phyloP scores from a whole-genome alignment of 2,113 vertebrate species.

The Pterocles burchelli region DNA sequence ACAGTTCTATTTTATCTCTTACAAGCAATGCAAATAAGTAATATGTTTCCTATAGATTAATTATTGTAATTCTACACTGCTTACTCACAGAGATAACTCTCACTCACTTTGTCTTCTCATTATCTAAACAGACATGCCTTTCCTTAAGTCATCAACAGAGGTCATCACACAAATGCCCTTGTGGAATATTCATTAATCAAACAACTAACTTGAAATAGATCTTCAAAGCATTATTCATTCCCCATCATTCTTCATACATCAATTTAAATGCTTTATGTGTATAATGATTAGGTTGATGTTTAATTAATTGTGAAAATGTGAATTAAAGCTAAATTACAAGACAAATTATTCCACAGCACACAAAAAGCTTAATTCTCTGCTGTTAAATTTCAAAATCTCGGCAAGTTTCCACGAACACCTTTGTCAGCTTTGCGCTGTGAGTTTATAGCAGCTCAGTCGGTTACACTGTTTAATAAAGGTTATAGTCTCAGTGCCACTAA shows the following conservation, averaged over 20 bases:
- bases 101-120: conserved; percentile 76
- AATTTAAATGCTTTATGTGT: conserved; percentile 79
- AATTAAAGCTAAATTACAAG: conserved; percentile 78
- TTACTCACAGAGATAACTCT: conserved; percentile 66
- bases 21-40: conserved; percentile 64
- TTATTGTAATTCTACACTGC: conserved; percentile 66
- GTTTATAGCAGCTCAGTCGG: neutral
- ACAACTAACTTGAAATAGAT: conserved; percentile 82
- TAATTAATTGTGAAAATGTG: conserved; percentile 85
- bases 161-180: conserved; percentile 80
- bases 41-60: conserved; percentile 73
- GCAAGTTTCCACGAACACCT: conserved; percentile 23
- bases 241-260: conserved; percentile 76
- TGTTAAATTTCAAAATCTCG: neutral
- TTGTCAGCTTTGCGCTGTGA: neutral
- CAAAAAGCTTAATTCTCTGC: conserved; percentile 14
- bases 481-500: neutral
- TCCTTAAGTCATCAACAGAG: conserved; percentile 79
- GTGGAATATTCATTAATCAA: conserved; percentile 82
- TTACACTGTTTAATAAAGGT: neutral
- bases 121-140: conserved; percentile 79
- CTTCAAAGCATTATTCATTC: conserved; percentile 81
- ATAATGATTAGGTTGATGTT: conserved; percentile 82
- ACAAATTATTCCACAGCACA: conserved; percentile 72
- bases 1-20: conserved; percentile 71